These are phyloP conservation scores for Eretmochelys imbricata DNA, from an alignment of 2,113 vertebrate species.

Conservation along the genomic window DNA sequence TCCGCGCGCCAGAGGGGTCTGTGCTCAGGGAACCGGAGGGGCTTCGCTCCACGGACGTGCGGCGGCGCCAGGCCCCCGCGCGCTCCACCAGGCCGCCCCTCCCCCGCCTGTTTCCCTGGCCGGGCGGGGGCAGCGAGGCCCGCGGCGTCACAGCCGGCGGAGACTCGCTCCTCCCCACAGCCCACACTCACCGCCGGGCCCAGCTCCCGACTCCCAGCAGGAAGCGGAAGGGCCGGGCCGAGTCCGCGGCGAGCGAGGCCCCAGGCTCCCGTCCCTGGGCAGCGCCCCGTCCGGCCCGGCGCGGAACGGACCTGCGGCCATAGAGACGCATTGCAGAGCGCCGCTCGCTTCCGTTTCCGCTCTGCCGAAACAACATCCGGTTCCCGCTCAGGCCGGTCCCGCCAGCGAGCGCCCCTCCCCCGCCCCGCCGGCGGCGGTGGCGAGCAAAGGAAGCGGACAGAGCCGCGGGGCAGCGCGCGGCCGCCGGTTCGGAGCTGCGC, in stretches of 20 bases:
- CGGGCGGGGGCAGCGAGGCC: background rate
- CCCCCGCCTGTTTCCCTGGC: background rate
- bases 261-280: background rate
- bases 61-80: background rate
- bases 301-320: background rate
- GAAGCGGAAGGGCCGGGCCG: slow-evolving; percentile 47
- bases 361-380: no score
- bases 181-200: background rate
- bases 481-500: no score
- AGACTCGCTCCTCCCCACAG: background rate
- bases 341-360: slow-evolving; percentile 5
- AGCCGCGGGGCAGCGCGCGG: no score
- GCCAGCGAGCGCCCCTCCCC: no score
- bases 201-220: background rate
- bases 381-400: background rate
- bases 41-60: background rate
- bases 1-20: background rate
- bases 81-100: background rate
- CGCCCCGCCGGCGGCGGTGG: no score
- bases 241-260: background rate
- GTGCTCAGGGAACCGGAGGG: background rate
- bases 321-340: background rate
- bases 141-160: background rate
- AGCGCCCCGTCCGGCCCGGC: background rate
- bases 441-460: no score